Percentiles rank a stretch among this genome's conserved stretches.
These are phyloP conservation scores for Maccullochella peelii DNA, from an alignment of 2,113 vertebrate genomes.

Conservation along the genomic window DNA sequence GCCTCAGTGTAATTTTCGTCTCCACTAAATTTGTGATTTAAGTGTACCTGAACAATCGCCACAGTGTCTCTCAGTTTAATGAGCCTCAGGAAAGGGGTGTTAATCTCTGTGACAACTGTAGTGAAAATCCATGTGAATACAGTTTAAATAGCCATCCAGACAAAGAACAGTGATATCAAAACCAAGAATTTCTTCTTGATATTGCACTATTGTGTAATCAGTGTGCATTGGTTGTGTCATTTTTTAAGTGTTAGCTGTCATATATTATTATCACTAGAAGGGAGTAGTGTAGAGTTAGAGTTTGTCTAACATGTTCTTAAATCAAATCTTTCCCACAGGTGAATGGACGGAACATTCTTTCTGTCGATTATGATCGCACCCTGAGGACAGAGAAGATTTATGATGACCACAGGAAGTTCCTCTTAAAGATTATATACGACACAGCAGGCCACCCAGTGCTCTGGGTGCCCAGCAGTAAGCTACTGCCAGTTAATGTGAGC, in stretches of 20 bases:
- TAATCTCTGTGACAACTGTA: slow-evolving; percentile 84
- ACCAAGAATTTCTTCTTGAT: slow-evolving; percentile 21
- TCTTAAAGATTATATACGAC: slow-evolving; percentile 96
- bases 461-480: slow-evolving; percentile 97
- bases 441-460: slow-evolving; percentile 93
- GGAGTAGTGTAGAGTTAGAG: too few species aligned
- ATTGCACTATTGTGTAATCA: slow-evolving; percentile 51
- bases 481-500: slow-evolving; percentile 96
- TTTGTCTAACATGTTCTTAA: background rate
- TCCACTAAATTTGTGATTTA: slow-evolving; percentile 84
- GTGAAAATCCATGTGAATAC: slow-evolving; percentile 81
- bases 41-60: slow-evolving; percentile 84
- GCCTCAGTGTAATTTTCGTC: slow-evolving; percentile 63
- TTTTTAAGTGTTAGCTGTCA: background rate
- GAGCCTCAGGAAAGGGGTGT: slow-evolving; percentile 82
- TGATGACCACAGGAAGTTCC: slow-evolving; percentile 98
- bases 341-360: slow-evolving; percentile 98
- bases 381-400: slow-evolving; percentile 99
- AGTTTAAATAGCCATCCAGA: slow-evolving; percentile 78
- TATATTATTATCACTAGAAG: background rate
- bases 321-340: slow-evolving; percentile 85
- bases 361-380: slow-evolving; percentile 97
- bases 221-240: background rate
- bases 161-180: slow-evolving; percentile 55
- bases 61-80: slow-evolving; percentile 85